Base-by-base conservation (phyloP, 2,797 vertebrate genomes). In the Apogon hyalosoma region DNA sequence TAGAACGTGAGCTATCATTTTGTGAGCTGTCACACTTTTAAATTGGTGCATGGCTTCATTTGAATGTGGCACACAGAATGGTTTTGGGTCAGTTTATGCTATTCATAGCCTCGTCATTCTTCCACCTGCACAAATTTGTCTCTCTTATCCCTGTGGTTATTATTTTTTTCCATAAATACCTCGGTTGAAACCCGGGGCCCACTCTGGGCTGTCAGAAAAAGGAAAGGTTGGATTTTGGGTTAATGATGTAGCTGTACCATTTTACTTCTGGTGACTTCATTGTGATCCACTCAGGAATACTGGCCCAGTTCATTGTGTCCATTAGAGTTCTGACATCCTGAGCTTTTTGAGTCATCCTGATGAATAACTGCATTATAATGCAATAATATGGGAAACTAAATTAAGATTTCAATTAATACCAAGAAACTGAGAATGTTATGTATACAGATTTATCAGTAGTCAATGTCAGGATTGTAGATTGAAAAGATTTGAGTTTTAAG, bases 151-250 rank as follows among this genome's bases (percentile, higher is more conserved):
- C 77, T 14, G n/a, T 65, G 76, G 74, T 83, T 69, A 63, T 91
- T 91, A 91, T 92, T 88, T 85, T 55, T 53, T 88, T 89, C 91
- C 87, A 90, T 89, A 90, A 91, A 92, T 92, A 91, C 68, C 54
- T 42, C 45, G 11, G 58, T 47, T 75, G 75, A 71, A 84, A 71
- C 63, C 49, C 21, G 57, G 12, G 65, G 67, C 70, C 77, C 71
- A 41, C 80, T 77, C 62, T 67, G 74, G 61, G 66, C 47, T 47
- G 73, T 80, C 60, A 58, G 38, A 67, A 83, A 57, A 79, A 75
- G 48, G 82, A 78, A 81, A 87, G 82, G 82, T 85, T 87, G 70
- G 71, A 38, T 88, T 90, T 86, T 88, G 87, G 89, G 90, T 92
- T 90, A 91, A 91, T 91, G 84, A 87, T 79, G 47, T 71, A 39